A percentile compares a stretch with the other conserved stretches of the same genome.
These are phyloP conservation scores for Nibea coibor DNA, from an alignment of 2,113 vertebrate species.

Conservation along the genomic window DNA sequence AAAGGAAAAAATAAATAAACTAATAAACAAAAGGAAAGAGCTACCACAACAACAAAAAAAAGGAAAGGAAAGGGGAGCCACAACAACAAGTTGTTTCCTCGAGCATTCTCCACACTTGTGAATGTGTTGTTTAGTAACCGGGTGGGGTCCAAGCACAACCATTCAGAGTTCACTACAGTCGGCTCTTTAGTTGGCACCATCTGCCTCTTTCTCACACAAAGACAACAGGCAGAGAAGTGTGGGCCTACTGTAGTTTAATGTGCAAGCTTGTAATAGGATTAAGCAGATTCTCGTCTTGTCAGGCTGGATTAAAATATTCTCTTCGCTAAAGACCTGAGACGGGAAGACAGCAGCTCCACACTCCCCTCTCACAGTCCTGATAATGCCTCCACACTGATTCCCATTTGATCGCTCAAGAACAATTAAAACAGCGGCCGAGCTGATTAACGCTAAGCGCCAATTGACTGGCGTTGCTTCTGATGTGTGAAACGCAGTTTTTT, in stretches of 20 bases:
- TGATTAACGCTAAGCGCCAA: constrained; percentile 67
- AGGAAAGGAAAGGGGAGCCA: neutral
- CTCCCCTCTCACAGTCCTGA: constrained; percentile 59
- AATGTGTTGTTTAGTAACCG: constrained; percentile 42
- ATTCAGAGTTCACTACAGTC: constrained; percentile 70
- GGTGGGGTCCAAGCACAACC: constrained; percentile 47
- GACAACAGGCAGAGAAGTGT: constrained; percentile 67
- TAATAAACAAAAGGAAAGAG: neutral
- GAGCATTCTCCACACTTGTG: constrained; percentile 42
- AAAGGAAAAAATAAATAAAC: neutral
- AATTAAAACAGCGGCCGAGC: constrained; percentile 63
- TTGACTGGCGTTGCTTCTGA: constrained; percentile 53
- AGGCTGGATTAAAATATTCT: constrained; percentile 82
- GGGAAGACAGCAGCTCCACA: constrained; percentile 51
- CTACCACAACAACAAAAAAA: neutral
- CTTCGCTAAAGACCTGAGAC: constrained; percentile 71
- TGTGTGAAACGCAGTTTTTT: constrained; percentile 47
- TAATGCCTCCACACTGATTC: constrained; percentile 70
- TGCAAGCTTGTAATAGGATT: constrained; percentile 83
- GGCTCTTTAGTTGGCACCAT: constrained; percentile 67
- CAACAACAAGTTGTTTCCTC: constrained; percentile 26
- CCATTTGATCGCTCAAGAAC: constrained; percentile 67
- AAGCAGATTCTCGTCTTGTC: constrained; percentile 80
- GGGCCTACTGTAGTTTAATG: constrained; percentile 79
- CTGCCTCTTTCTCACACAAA: constrained; percentile 71